These are phyloP conservation scores for Micromys minutus DNA, from an alignment of 2,113 vertebrate genomes.

Conservation along the genomic window DNA sequence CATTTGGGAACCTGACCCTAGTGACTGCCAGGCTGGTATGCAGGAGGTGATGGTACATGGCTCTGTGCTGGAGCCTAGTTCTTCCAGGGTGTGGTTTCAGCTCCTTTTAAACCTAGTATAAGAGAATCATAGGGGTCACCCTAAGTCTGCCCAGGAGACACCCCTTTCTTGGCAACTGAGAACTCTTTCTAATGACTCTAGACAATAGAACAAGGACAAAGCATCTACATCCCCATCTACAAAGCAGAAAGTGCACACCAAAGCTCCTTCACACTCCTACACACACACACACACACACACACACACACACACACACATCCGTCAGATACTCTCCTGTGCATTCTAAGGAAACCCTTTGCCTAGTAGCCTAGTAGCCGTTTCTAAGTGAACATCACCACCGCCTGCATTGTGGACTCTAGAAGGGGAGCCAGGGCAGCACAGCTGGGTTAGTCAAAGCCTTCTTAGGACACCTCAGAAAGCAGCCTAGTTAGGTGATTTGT, in stretches of 20 bases:
- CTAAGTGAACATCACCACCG: not conserved
- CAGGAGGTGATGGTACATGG: accelerated
- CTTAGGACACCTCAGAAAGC: not conserved
- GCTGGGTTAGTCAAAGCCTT: not conserved
- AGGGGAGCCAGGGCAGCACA: not conserved
- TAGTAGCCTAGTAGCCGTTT: not conserved
- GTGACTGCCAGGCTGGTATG: accelerated
- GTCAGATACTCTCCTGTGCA: not conserved
- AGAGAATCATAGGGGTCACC: not conserved
- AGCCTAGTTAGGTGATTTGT: not conserved
- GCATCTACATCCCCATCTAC: too few species aligned
- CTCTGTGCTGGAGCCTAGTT: not conserved
- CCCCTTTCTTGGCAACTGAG: not conserved
- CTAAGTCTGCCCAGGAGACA: slow-evolving; percentile 25
- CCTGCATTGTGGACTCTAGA: not conserved
- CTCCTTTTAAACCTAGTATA: not conserved
- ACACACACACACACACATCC: too few species aligned
- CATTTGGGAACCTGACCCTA: accelerated
- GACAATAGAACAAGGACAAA: too few species aligned
- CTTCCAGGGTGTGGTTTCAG: accelerated
- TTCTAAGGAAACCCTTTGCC: not conserved
- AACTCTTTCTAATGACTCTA: not conserved
- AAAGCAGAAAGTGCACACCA: not conserved
- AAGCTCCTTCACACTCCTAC: not conserved
- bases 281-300: too few species aligned